phyloP scores from a whole-genome alignment of 2,797 vertebrate species.

The Eutrigla gurnardus region DNA sequence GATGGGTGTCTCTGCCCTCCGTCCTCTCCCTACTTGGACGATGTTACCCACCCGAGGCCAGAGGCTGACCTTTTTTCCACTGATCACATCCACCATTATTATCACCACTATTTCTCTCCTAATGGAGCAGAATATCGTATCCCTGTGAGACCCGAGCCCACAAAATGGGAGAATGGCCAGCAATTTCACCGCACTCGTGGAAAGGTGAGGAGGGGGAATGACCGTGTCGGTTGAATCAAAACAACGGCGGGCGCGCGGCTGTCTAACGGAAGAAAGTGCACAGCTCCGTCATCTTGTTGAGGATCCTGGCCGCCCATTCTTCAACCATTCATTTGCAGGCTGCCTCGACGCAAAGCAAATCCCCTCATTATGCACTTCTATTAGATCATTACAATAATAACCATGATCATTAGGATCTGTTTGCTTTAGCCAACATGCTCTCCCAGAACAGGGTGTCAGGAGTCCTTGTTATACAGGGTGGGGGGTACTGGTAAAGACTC shows the following conservation, averaged over 20 bases:
- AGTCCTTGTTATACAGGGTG: conserved; percentile 44
- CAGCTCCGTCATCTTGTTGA: conserved; percentile 53
- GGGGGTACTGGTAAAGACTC: conserved; percentile 39
- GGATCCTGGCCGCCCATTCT: conserved; percentile 49
- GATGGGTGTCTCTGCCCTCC: conserved; percentile 59
- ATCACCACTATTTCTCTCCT: conserved; percentile 77
- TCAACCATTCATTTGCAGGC: conserved; percentile 71
- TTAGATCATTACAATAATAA: conserved; percentile 85
- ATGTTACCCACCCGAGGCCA: conserved; percentile 66
- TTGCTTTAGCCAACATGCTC: conserved; percentile 75
- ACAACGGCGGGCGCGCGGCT: background rate
- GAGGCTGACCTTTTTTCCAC: conserved; percentile 76
- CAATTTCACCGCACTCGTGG: conserved; percentile 48
- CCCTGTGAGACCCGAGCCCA: conserved; percentile 45
- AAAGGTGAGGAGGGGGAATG: conserved; percentile 37
- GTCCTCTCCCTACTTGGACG: conserved; percentile 54
- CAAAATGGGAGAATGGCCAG: conserved; percentile 54
- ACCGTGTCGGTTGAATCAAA: too few species aligned
- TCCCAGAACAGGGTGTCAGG: conserved; percentile 65
- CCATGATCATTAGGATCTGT: conserved; percentile 77
- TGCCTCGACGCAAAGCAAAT: conserved; percentile 81
- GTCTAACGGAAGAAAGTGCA: conserved; percentile 30
- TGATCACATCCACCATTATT: conserved; percentile 79
- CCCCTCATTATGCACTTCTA: conserved; percentile 81
- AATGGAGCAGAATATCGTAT: conserved; percentile 74